Conservation (phyloP, 1,140 invertebrate species). For the Scaptomyza graminum region DNA sequence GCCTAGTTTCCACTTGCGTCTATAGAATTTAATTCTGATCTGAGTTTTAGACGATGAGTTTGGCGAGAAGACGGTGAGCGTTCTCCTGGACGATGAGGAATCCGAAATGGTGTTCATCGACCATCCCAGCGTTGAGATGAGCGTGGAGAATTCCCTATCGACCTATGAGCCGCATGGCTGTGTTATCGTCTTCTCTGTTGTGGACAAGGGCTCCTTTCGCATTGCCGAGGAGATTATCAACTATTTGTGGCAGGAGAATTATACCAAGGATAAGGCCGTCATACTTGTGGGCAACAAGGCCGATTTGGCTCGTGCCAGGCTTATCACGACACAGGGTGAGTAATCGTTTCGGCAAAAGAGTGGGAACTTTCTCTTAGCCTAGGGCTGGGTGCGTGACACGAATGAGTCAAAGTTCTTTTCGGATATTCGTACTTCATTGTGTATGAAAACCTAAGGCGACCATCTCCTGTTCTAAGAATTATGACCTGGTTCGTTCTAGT, state of each 20-base stretch:
- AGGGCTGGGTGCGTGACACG: constrained; percentile 9
- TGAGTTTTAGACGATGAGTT: constrained; percentile 94
- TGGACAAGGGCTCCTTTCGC: constrained; percentile 90
- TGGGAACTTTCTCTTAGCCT: not conserved
- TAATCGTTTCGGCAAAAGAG: not conserved
- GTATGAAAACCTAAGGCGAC: not conserved
- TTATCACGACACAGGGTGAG: constrained; percentile 91
- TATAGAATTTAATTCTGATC: constrained; percentile 82
- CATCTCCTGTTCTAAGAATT: constrained; percentile 3
- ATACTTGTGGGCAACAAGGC: constrained; percentile 97
- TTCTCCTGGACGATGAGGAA: constrained; percentile 94
- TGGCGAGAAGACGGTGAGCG: constrained; percentile 95
- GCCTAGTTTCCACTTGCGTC: constrained; percentile 66
- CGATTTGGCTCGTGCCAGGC: constrained; percentile 93
- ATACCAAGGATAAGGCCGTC: constrained; percentile 91
- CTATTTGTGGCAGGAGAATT: constrained; percentile 91
- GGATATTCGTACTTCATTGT: not conserved
- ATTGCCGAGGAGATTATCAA: constrained; percentile 91
- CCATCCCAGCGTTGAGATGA: constrained; percentile 93
- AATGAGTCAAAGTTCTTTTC: not conserved
- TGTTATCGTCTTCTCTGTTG: constrained; percentile 94
- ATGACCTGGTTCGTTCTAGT: not conserved
- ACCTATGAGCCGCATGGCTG: constrained; percentile 96
- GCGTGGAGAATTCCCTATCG: constrained; percentile 93
- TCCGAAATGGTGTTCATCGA: constrained; percentile 96